Evolutionary conservation across 1,140 invertebrate species (phyloP).

Genomic region (Caenorhabditis brenneri): DNA sequence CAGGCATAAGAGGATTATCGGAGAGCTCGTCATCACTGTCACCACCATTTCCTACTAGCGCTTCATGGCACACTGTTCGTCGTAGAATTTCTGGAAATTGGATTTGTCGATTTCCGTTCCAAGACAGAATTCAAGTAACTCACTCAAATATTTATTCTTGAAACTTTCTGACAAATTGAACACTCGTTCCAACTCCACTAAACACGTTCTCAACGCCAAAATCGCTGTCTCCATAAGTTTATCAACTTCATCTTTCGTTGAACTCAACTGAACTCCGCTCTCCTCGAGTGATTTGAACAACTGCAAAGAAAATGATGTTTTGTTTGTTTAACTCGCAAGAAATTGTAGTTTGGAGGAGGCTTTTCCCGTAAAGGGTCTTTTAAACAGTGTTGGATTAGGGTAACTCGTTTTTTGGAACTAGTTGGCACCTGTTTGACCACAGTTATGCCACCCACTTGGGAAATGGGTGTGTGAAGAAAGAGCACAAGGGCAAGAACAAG

Average conservation of each 20-base stretch:
- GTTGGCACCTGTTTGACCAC: conserved; percentile 1
- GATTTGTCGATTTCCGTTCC: neutral
- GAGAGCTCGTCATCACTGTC: conserved; percentile 47
- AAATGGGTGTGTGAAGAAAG: no score
- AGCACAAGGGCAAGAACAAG: neutral
- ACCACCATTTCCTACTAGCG: conserved; percentile 30
- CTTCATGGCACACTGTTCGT: conserved; percentile 35
- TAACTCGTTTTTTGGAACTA: conserved; percentile 24
- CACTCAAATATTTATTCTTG: conserved; percentile 26
- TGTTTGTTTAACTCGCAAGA: neutral
- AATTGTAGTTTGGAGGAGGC: neutral
- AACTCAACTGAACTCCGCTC: conserved; percentile 7
- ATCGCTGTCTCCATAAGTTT: conserved; percentile 36
- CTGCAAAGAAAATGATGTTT: conserved; percentile 27
- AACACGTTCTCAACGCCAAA: conserved; percentile 7
- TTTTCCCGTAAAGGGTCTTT: conserved; percentile 16
- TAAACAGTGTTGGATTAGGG: neutral
- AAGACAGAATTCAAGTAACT: neutral
- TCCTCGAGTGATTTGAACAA: conserved; percentile 1
- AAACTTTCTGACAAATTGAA: conserved; percentile 19
- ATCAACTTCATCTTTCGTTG: conserved; percentile 34
- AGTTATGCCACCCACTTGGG: conserved; percentile 22
- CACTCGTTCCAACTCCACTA: conserved; percentile 44
- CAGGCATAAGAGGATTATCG: neutral
- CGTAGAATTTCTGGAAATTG: conserved; percentile 19